These are phyloP conservation scores for Struthidea cinerea DNA, from an alignment of 2,113 vertebrate genomes.

Conservation along the genomic window DNA sequence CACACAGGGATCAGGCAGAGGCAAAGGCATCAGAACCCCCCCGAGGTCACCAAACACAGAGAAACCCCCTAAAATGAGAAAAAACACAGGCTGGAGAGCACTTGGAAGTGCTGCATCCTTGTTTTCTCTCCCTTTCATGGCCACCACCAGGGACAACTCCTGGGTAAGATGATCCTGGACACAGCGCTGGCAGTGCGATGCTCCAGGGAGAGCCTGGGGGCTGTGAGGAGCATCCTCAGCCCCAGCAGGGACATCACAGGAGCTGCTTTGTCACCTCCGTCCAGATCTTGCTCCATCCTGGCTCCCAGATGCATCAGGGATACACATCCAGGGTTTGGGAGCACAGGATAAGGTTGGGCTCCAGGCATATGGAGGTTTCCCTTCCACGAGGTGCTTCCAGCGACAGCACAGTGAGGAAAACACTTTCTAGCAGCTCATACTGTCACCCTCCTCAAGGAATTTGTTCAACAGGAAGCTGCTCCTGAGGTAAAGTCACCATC, in stretches of 20 bases:
- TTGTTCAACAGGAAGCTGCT: background rate
- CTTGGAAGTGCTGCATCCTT: background rate
- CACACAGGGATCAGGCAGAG: fast-evolving
- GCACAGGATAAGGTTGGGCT: background rate
- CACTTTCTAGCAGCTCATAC: background rate
- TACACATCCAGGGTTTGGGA: fast-evolving
- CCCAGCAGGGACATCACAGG: fast-evolving
- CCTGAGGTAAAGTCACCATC: background rate
- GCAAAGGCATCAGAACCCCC: background rate
- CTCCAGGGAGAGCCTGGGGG: background rate
- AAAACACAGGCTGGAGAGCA: background rate
- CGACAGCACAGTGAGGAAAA: background rate
- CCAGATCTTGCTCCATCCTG: fast-evolving
- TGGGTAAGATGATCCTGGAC: background rate
- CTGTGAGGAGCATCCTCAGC: background rate
- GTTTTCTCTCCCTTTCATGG: background rate
- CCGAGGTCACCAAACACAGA: background rate
- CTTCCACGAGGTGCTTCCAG: background rate
- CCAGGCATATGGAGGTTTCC: background rate
- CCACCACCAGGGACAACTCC: background rate
- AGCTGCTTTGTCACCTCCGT: background rate
- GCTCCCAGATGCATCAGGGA: background rate
- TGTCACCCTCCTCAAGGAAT: background rate
- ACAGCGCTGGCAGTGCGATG: fast-evolving
- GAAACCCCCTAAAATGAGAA: background rate